Evolutionary conservation across 2,797 vertebrate species (phyloP), one percentile per base, ranked within the genome.

Genomic region (Dicrostonyx torquatus): DNA sequence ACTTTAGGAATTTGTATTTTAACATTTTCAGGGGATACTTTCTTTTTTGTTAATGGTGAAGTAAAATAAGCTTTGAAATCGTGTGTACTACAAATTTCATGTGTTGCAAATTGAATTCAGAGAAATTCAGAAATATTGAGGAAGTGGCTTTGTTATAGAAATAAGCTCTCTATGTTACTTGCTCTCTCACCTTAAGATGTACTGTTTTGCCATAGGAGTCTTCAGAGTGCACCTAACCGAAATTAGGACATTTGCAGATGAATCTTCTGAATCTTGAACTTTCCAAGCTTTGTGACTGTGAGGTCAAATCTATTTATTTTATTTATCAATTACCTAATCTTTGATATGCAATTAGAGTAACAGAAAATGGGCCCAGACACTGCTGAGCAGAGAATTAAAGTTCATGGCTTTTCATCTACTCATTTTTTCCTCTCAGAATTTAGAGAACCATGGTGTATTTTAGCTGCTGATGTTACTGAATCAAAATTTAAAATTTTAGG

Each of bases 31-130:
- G 22, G 13, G 80, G 37, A 90, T 48, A n/a, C 79, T 68, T 85
- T 85, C 1, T 34, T 85, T 88, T 80, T 82, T 90, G 90, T 92
- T 78, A 73, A 75, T 70, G 45, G 87, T 90, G 45, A 90, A 58
- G 50, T 73, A 78, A 87, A 92, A 70, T n/a, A 86, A 89, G 14
- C 26, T 29, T 91, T 83, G 6, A 53, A 0, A 45, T 64, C 29
- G 64, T 53, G 9, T 45, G 12, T 55, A 40, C 14, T 34, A 62
- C 7, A 93, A 64, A 66, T 73, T 93, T 53, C 26, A 26, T 12
- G 2, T 43, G 18, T 62, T 53, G 24, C 18, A 88, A 62, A 45
- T 31, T n/a, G 31, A 11, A 58, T 76, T 43, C 3, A 3, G 83
- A 5, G 12, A 22, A 34, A n/a, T 62, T 68, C 17, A 29, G 5